Conservation (phyloP, 2,797 vertebrate species). For the Falco biarmicus region DNA sequence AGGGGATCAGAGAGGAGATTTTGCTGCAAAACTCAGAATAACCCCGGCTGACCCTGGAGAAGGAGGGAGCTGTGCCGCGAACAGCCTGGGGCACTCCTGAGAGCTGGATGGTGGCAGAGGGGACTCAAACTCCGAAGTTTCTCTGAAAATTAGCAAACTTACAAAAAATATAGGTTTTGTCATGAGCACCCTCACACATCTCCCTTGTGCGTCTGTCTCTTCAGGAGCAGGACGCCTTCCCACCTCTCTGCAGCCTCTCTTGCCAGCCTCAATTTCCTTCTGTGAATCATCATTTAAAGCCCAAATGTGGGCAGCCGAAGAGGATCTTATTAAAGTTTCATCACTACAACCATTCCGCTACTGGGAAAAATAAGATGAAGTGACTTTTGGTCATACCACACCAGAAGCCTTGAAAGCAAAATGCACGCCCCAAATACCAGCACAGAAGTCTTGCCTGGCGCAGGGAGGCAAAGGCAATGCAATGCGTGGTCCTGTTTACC, state of each 20-base stretch:
- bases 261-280: not conserved
- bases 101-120: not conserved
- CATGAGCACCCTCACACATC: not conserved
- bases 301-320: not conserved
- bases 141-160: fast-evolving
- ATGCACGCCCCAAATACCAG: not conserved
- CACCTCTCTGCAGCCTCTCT: not conserved
- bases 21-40: not conserved
- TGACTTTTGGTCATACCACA: not conserved
- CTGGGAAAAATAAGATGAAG: not conserved
- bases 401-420: not conserved
- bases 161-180: not conserved
- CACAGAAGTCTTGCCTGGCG: not conserved
- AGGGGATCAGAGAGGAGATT: not conserved
- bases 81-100: not conserved
- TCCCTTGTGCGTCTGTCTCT: not conserved
- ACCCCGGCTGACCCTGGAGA: not conserved
- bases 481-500: fast-evolving
- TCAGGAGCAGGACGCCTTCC: not conserved
- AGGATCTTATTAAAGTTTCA: slow-evolving; percentile 29
- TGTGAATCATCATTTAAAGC: not conserved
- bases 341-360: not conserved
- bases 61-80: not conserved
- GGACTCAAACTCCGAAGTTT: not conserved
- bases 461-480: not conserved